Conservation (phyloP, 2,113 vertebrate genomes). For the Daubentonia madagascariensis region DNA sequence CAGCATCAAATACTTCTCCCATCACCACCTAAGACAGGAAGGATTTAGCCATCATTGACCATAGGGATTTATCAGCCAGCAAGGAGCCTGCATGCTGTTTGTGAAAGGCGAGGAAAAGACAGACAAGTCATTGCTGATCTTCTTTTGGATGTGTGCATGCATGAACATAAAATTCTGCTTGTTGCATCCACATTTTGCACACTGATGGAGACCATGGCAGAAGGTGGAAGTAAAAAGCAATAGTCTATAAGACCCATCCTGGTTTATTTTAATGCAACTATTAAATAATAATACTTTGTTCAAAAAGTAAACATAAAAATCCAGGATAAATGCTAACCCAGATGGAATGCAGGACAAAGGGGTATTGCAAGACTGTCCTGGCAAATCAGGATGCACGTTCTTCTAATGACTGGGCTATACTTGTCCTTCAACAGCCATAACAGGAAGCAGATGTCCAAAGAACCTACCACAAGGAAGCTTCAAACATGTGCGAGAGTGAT, state of each 20-base stretch:
- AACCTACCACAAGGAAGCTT: neutral
- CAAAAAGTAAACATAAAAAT: neutral
- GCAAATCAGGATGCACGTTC: neutral
- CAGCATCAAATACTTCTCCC: neutral
- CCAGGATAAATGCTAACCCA: neutral
- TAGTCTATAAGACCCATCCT: neutral
- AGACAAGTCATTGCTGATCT: neutral
- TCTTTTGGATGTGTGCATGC: neutral
- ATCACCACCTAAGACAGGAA: neutral
- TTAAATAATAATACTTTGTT: neutral
- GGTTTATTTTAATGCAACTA: neutral
- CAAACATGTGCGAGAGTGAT: neutral
- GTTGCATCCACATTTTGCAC: neutral
- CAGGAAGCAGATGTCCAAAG: slow-evolving; percentile 39
- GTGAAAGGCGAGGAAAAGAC: neutral
- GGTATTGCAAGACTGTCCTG: neutral
- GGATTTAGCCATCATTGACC: neutral
- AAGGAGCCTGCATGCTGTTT: neutral
- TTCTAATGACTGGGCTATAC: neutral
- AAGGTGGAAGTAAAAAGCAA: neutral
- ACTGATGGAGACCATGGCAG: neutral
- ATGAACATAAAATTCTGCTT: neutral
- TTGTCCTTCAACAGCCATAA: neutral
- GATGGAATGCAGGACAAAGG: neutral
- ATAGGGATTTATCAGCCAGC: neutral